Evolutionary conservation across 1,140 invertebrate species (phyloP).

Genomic region (Chrysopa pallens): DNA sequence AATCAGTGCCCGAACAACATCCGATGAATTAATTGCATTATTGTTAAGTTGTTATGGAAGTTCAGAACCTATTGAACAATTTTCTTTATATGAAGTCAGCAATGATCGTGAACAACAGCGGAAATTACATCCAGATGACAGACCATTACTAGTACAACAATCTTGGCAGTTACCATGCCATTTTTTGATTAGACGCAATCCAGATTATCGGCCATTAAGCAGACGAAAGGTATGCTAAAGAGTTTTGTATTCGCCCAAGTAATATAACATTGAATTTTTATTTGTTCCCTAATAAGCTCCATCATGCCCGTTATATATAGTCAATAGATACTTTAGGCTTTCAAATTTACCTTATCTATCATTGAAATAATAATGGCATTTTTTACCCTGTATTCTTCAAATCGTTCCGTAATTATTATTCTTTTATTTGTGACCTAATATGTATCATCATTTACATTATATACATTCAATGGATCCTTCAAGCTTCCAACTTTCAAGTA

Average conservation of each 20-base stretch:
- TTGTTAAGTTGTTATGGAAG: conserved; percentile 72
- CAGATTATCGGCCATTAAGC: conserved; percentile 47
- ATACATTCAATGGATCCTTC: too few species aligned
- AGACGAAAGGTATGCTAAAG: conserved; percentile 29
- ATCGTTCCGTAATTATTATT: too few species aligned
- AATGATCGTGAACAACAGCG: conserved; percentile 58
- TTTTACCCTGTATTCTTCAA: too few species aligned
- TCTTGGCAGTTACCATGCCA: conserved; percentile 51
- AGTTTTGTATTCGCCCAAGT: too few species aligned
- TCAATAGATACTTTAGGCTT: neutral
- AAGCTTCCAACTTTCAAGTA: too few species aligned
- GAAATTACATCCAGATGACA: conserved; percentile 70
- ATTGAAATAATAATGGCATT: neutral
- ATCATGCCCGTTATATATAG: neutral
- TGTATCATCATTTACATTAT: too few species aligned
- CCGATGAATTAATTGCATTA: conserved; percentile 72
- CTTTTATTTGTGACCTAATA: too few species aligned
- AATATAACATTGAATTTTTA: too few species aligned
- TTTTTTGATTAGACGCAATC: conserved; percentile 58
- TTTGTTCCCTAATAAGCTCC: too few species aligned
- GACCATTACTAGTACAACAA: conserved; percentile 65
- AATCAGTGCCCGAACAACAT: conserved; percentile 76
- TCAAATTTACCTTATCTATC: neutral
- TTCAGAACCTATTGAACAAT: conserved; percentile 63
- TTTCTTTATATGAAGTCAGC: conserved; percentile 72